Evolutionary conservation across 2,888 invertebrate species (phyloP), one percentile per base, ranked within the genome.

Genomic region (Drosophila acutilabella): DNA sequence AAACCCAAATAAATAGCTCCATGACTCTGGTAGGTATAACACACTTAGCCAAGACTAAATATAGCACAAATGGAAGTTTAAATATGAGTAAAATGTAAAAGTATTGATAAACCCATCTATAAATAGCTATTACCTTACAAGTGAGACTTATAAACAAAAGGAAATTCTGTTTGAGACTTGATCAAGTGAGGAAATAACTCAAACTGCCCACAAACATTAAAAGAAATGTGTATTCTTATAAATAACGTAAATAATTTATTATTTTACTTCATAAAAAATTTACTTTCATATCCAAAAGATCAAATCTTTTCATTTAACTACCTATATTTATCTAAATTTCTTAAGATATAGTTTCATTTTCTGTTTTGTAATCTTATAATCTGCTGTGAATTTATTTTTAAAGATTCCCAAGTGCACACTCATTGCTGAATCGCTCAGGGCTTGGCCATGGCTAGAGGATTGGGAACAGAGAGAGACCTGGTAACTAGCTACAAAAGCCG

Each of bases 1-100:
- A 73, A 69, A 30, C 51, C 51, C 23, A 54, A 64, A 71, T 74
- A 70, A 70, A 78, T 70, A 74, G 70, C 62, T 65, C 36, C 47
- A 50, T 13, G 59, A 48, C 41, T 20, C 8, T 18, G 6, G 6
- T 20, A 41, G 42, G 38, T 41, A 30, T 42, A 33, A 42, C 54
- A 16, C 47, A 23, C 38, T 44, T 23, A 65, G 60, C 68, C 71
- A 61, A 57, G 47, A 51, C 30, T 64, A 70, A 53, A 42, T 69
- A 8, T 33, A 30, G 41, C 30, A 30, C 30, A 33, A 36, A 38
- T 2, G 8, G 23, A 6, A 44, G 42, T 20, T n/a, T 11, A 13
- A 4, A 14, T 33, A 36, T 64, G 58, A 65, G 57, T 78, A 59
- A 59, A 54, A 60, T 48, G 60, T 33, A 54, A 38, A 71, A 70